phyloP scores from a whole-genome alignment of 1,140 invertebrate species.

The Drosophila sp. region DNA sequence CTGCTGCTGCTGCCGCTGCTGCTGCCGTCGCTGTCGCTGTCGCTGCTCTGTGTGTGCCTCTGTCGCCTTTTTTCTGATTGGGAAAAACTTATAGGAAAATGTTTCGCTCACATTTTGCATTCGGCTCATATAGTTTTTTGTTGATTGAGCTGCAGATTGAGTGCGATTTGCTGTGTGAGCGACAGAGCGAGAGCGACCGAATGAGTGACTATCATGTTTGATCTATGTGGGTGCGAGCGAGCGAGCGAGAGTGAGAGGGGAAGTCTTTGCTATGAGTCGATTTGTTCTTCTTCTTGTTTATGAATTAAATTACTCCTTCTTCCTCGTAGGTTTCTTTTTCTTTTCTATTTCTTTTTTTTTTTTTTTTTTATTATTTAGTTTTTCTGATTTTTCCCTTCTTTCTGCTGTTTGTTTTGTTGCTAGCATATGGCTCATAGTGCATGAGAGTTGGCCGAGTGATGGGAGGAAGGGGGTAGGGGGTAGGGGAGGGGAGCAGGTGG shows the following conservation, averaged over 20 bases:
- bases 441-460: not conserved
- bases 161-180: constrained; percentile 42
- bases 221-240: constrained; percentile 3
- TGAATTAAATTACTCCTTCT: constrained; percentile 45
- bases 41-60: constrained; percentile 15
- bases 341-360: constrained; percentile 6
- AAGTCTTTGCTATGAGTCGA: constrained; percentile 27
- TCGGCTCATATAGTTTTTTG: constrained; percentile 30
- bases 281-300: constrained; percentile 33
- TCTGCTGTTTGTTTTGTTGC: constrained; percentile 7
- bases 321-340: constrained; percentile 12
- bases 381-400: not conserved
- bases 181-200: not conserved
- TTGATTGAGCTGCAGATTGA: constrained; percentile 75
- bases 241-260: constrained; percentile 18
- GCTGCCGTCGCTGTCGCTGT: constrained; percentile 1
- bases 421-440: constrained; percentile 7
- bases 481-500: not conserved
- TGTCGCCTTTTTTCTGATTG: constrained; percentile 72
- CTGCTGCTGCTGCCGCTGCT: constrained; percentile 19
- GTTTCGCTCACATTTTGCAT: constrained; percentile 35
- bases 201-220: not conserved
- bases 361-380: constrained; percentile 10
- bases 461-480: not conserved
- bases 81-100: constrained; percentile 75